Evolutionary conservation across 2,888 invertebrate species (phyloP).

Genomic region (Ephialtes manifestator): DNA sequence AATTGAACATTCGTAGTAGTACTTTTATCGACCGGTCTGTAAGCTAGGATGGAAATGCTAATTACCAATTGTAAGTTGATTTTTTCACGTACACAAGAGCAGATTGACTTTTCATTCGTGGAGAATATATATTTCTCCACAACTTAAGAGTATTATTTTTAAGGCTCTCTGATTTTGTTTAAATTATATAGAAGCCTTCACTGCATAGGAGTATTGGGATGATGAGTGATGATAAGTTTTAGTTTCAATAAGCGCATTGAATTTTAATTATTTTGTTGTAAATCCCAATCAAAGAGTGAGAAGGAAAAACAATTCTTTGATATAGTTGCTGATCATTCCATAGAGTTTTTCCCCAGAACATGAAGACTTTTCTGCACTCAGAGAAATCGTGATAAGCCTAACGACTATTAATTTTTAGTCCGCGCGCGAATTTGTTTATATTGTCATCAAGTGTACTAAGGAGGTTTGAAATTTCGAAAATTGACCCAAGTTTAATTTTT

Average conservation of each 20-base stretch:
- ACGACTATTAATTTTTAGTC: too few relatives aligned
- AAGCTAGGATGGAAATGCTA: background rate
- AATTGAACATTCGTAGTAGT: too few relatives aligned
- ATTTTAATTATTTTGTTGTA: background rate
- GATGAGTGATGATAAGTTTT: background rate
- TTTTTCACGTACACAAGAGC: background rate
- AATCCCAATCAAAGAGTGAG: background rate
- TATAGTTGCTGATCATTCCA: constrained; percentile 24
- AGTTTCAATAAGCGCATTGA: background rate
- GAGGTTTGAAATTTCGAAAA: too few relatives aligned
- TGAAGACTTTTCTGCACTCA: too few relatives aligned
- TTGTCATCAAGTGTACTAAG: too few relatives aligned
- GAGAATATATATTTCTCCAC: background rate
- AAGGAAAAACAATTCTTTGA: background rate
- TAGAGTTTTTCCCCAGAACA: background rate
- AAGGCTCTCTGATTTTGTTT: constrained; percentile 22
- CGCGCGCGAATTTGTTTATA: too few relatives aligned
- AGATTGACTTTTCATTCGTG: constrained; percentile 9
- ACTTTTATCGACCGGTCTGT: background rate
- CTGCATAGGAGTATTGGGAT: background rate
- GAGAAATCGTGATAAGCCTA: too few relatives aligned
- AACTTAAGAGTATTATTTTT: background rate
- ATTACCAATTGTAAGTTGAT: background rate
- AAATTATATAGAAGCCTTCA: background rate
- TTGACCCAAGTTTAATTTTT: too few relatives aligned